phyloP scores from a whole-genome alignment of 2,888 invertebrate species.

The Dryomyza anilis region DNA sequence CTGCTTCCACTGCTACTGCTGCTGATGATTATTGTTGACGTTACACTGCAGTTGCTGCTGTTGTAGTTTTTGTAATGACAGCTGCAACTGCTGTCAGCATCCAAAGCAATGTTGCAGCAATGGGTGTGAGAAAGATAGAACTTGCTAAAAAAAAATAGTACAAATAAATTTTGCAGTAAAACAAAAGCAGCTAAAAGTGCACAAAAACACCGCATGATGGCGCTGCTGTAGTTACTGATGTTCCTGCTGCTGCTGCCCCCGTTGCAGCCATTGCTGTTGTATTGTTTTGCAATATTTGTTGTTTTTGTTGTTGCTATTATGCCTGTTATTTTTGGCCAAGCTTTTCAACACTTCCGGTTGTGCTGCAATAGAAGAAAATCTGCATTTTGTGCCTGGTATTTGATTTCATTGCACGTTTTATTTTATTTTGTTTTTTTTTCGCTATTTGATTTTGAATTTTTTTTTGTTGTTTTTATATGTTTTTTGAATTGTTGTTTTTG shows the following conservation, averaged over 20 bases:
- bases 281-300: constrained; percentile 18
- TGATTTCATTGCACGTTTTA: too few relatives aligned
- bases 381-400: constrained; percentile 22
- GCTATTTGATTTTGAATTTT: neutral
- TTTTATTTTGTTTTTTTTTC: constrained; percentile 19
- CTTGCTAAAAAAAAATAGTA: neutral
- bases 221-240: constrained; percentile 10
- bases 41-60: neutral
- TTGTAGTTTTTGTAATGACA: constrained; percentile 12
- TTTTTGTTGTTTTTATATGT: neutral
- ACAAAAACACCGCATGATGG: constrained; percentile 3
- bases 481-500: neutral
- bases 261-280: constrained; percentile 8
- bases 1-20: neutral
- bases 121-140: neutral
- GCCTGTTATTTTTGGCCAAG: constrained; percentile 1
- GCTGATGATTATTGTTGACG: constrained; percentile 8
- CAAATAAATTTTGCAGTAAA: constrained; percentile 1
- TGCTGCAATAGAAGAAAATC: constrained; percentile 9
- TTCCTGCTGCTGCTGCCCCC: neutral
- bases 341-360: constrained; percentile 15
- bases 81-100: neutral
- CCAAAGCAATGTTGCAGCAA: neutral
- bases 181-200: neutral
- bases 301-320: constrained; percentile 5